A percentile compares a stretch with the other conserved stretches of the same genome.
Evolutionary conservation across 2,797 vertebrate species (phyloP).

Genomic region (Lerista edwardsae): DNA sequence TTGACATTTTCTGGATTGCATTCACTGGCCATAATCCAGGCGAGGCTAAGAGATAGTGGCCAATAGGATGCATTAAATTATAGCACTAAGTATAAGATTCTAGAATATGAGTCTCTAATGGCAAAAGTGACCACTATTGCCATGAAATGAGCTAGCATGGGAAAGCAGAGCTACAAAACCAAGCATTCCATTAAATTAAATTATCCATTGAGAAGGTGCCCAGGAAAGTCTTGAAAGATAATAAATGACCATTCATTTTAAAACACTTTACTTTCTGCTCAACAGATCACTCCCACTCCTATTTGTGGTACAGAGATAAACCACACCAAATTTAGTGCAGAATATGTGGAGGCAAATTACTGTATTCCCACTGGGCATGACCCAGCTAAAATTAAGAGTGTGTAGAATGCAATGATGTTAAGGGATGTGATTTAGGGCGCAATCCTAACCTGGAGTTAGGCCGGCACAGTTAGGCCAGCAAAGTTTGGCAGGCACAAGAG

Average conservation of each 20-base stretch:
- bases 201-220: slow-evolving; percentile 60
- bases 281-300: slow-evolving; percentile 21
- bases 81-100: slow-evolving; percentile 14
- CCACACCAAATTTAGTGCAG: background rate
- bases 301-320: background rate
- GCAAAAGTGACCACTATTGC: slow-evolving; percentile 48
- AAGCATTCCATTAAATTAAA: slow-evolving; percentile 69
- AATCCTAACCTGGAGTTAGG: too few species aligned
- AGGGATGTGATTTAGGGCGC: background rate
- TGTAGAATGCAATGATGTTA: background rate
- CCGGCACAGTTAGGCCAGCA: too few species aligned
- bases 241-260: slow-evolving; percentile 56
- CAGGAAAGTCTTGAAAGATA: slow-evolving; percentile 57
- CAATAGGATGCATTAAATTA: slow-evolving; percentile 21
- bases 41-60: background rate
- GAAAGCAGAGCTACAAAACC: slow-evolving; percentile 50
- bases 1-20: background rate
- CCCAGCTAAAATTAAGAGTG: background rate
- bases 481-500: too few species aligned
- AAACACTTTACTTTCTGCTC: slow-evolving; percentile 39
- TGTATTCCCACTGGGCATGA: background rate
- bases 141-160: slow-evolving; percentile 31
- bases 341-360: background rate
- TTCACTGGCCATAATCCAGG: background rate
- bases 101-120: slow-evolving; percentile 41